Percentiles rank a stretch among this genome's conserved stretches.
Evolutionary conservation across 2,797 vertebrate genomes (phyloP).

Genomic region (Selene dorsalis): DNA sequence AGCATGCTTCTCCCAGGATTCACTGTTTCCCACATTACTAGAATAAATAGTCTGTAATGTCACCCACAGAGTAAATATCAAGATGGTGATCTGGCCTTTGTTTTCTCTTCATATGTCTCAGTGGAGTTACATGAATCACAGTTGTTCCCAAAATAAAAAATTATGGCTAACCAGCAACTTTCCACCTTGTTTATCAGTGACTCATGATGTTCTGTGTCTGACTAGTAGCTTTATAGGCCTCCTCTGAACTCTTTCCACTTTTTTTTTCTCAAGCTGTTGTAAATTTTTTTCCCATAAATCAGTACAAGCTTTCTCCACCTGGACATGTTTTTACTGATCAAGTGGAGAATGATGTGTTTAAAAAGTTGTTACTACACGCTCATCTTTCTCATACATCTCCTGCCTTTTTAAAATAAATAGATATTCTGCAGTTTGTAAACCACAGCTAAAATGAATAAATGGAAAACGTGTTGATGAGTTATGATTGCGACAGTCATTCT

Average conservation of each 20-base stretch:
- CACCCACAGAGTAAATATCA: not conserved
- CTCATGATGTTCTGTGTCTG: constrained; percentile 30
- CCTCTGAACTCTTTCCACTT: constrained; percentile 53
- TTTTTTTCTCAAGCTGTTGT: constrained; percentile 19
- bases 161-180: not conserved
- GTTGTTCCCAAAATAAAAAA: constrained; percentile 2
- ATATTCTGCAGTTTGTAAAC: constrained; percentile 20
- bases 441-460: constrained; percentile 51
- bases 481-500: constrained; percentile 50
- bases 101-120: no score
- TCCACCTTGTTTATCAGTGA: constrained; percentile 40
- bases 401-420: constrained; percentile 7
- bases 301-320: constrained; percentile 7
- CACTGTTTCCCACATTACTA: not conserved
- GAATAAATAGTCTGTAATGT: not conserved
- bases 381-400: constrained; percentile 14
- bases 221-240: constrained; percentile 11
- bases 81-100: not conserved
- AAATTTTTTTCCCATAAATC: not conserved
- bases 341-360: constrained; percentile 37
- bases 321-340: constrained; percentile 41
- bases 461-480: constrained; percentile 20
- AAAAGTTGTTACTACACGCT: constrained; percentile 45
- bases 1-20: not conserved
- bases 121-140: not conserved